A percentile compares a stretch with the other conserved stretches of the same genome.
These are phyloP conservation scores for Lucilia cuprina DNA, from an alignment of 1,140 invertebrate species.

Conservation along the genomic window DNA sequence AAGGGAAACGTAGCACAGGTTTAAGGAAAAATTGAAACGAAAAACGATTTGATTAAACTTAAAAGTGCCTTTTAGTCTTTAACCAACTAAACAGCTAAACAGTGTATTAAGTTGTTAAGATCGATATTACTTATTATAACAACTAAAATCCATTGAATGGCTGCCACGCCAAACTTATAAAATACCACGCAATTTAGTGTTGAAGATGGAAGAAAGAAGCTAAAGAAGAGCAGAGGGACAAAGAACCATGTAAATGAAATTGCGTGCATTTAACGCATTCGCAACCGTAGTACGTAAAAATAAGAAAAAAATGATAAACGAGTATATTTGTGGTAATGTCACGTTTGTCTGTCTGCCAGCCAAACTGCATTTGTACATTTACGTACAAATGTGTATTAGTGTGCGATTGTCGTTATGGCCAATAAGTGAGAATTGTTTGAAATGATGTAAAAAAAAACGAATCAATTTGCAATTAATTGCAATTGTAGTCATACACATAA, in stretches of 20 bases:
- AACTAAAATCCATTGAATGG: conserved; percentile 20
- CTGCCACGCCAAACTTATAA: conserved; percentile 4
- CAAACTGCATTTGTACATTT: neutral
- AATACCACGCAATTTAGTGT: neutral
- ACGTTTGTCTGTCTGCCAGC: conserved; percentile 2
- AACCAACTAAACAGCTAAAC: no score
- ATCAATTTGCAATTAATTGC: conserved; percentile 35
- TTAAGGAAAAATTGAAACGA: neutral
- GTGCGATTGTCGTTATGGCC: neutral
- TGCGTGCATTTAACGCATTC: conserved; percentile 31
- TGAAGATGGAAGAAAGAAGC: neutral
- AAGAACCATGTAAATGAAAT: neutral
- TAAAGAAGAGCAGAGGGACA: neutral
- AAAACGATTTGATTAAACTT: conserved; percentile 20
- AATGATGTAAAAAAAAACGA: neutral
- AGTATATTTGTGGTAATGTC: conserved; percentile 17
- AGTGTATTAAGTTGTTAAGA: conserved; percentile 30
- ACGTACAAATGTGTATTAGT: no score
- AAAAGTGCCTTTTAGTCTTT: conserved; percentile 3
- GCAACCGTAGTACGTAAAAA: neutral
- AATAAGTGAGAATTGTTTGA: neutral
- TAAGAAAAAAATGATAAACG: conserved; percentile 22
- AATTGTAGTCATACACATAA: neutral
- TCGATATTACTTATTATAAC: conserved; percentile 21
- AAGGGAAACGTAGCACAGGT: neutral